Evolutionary conservation across 2,888 invertebrate species (phyloP).

Genomic region (Dryobotodes eremita): DNA sequence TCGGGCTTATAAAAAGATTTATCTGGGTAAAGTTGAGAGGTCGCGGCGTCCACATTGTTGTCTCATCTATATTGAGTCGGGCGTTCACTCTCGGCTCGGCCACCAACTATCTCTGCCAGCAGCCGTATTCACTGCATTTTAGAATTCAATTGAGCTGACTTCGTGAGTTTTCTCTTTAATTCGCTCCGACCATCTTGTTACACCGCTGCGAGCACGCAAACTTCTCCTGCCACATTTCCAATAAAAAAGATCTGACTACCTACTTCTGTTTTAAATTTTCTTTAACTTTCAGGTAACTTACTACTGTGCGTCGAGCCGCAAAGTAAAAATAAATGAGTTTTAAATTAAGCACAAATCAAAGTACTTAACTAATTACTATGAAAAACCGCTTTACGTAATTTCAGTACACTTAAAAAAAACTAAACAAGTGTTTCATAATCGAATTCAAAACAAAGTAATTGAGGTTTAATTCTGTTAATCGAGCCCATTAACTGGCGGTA

Average conservation of each 20-base stretch:
- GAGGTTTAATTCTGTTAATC: slow-evolving; percentile 74
- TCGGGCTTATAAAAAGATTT: slow-evolving; percentile 41
- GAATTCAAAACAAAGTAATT: slow-evolving; percentile 68
- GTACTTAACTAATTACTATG: slow-evolving; percentile 5
- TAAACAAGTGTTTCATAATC: slow-evolving; percentile 40
- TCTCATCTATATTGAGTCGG: slow-evolving; percentile 57
- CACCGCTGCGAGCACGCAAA: slow-evolving; percentile 36
- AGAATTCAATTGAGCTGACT: slow-evolving; percentile 60
- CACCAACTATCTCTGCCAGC: slow-evolving; percentile 35
- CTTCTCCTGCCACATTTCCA: slow-evolving; percentile 40
- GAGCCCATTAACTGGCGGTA: slow-evolving; percentile 72
- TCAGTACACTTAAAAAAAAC: neutral
- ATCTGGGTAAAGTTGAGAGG: slow-evolving; percentile 47
- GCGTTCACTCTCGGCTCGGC: slow-evolving; percentile 23
- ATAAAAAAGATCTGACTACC: slow-evolving; percentile 38
- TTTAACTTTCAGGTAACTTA: slow-evolving; percentile 17
- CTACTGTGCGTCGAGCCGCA: slow-evolving; percentile 1
- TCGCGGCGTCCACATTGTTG: slow-evolving; percentile 42
- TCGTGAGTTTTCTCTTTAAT: slow-evolving; percentile 59
- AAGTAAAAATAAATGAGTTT: slow-evolving; percentile 36
- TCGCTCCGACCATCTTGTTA: slow-evolving; percentile 48
- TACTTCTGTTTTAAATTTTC: slow-evolving; percentile 29
- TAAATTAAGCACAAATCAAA: slow-evolving; percentile 1
- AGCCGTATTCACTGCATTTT: slow-evolving; percentile 52
- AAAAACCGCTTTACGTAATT: neutral